Percentiles rank a stretch among this genome's conserved stretches.
These are phyloP conservation scores for Cephus cinctus DNA, from an alignment of 1,140 invertebrate genomes.

Conservation along the genomic window DNA sequence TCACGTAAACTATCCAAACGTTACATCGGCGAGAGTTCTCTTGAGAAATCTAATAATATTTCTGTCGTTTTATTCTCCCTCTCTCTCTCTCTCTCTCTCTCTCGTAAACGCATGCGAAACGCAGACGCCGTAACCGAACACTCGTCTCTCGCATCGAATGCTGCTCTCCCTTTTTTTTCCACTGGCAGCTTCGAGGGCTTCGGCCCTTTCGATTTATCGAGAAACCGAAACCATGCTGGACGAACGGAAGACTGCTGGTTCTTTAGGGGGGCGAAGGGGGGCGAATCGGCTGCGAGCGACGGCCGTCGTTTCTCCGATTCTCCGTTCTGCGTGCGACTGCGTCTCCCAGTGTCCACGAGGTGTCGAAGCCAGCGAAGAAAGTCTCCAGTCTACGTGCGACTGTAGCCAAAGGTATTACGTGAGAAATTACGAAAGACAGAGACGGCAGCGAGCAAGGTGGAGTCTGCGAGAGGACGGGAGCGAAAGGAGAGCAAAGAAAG, in stretches of 20 bases:
- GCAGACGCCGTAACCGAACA: conserved; percentile 33
- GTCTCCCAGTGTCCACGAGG: too few species aligned
- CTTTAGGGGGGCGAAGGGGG: too few species aligned
- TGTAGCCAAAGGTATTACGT: too few species aligned
- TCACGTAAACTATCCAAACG: conserved; percentile 16
- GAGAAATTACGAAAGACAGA: too few species aligned
- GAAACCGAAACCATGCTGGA: conserved; percentile 50
- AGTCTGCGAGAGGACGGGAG: neutral
- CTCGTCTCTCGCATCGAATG: conserved; percentile 30
- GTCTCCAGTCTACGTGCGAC: too few species aligned
- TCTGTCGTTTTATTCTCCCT: neutral
- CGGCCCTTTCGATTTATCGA: conserved; percentile 50
- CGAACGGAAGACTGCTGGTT: too few species aligned
- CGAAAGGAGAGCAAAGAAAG: conserved; percentile 1
- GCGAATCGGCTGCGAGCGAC: too few species aligned
- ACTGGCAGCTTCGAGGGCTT: conserved; percentile 40
- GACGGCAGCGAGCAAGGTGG: conserved; percentile 7
- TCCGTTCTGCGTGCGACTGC: too few species aligned
- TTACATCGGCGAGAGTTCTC: conserved; percentile 2
- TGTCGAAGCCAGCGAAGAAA: too few species aligned
- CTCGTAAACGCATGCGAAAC: neutral
- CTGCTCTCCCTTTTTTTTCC: conserved; percentile 16
- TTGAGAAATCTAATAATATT: too few species aligned
- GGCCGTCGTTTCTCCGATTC: too few species aligned
- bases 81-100: conserved; percentile 9